Base-by-base conservation (phyloP, 2,797 vertebrate species). In the Dermochelys coriacea region DNA sequence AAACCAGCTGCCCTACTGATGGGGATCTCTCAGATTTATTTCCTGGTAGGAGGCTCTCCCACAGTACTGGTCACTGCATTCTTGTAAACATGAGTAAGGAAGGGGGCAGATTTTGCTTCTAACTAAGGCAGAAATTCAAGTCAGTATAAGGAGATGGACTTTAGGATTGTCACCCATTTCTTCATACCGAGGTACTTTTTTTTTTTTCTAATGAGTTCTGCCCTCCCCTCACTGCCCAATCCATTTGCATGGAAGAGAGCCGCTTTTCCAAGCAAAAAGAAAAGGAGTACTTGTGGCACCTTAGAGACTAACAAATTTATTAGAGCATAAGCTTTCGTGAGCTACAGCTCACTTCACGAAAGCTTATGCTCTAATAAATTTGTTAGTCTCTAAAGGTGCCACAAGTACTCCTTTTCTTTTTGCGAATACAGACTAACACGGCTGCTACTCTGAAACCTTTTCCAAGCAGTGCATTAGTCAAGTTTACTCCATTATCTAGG, bases 1-100 rank as follows among this genome's bases (percentile, higher is more conserved):
- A 82, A 82, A 47, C 21, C 82, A n/a, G 49, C 14, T 2, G 2
- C 37, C 3, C 1, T 51, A 23, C 2, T 41, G 45, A 82, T 0
- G 3, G 81, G 59, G 47, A 77, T 87, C 77, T 75, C 0, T 0
- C 51, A 55, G 75, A 29, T 61, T 78, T 81, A 64, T 0, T 0
- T 84, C 51, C 37, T 80, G 77, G 25, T 59, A 27, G 54, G n/a
- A 80, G 81, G 51, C 50, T 81, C 51, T 37, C 2, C 3, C 1
- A 4, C 71, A 85, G 78, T 45, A 87, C 54, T 0, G 9, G 45
- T n/a, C 77, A 34, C 49, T 19, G 77, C 18, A 31, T 75, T 75
- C 23, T 75, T 21, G 19, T 27, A 75, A 75, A 75, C 37, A 12
- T 75, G 23, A 45, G 37, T 18, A 51, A 50, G 16, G 16, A n/a